A percentile compares a stretch with the other conserved stretches of the same genome.
Evolutionary conservation across 2,888 invertebrate genomes (phyloP).

Genomic region (Sialis lutaria): DNA sequence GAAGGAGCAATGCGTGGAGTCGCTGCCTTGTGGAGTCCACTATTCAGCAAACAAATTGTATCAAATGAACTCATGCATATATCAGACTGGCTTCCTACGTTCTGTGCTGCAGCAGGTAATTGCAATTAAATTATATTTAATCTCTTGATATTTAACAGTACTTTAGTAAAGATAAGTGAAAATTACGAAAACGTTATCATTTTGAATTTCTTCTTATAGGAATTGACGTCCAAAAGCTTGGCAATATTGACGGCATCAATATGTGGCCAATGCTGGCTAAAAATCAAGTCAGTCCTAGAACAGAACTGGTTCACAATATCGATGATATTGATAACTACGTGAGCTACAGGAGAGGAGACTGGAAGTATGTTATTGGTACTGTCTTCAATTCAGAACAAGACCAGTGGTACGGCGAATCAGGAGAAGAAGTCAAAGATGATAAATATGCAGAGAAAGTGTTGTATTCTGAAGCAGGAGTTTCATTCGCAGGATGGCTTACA

Average conservation of each 20-base stretch:
- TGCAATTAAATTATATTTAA: neutral
- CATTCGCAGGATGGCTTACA: slow-evolving; percentile 29
- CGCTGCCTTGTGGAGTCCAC: slow-evolving; percentile 48
- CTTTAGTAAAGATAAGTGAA: neutral
- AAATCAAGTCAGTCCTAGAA: slow-evolving; percentile 27
- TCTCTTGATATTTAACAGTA: neutral
- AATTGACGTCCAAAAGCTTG: slow-evolving; percentile 25
- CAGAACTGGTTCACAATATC: slow-evolving; percentile 38
- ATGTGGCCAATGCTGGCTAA: slow-evolving; percentile 31
- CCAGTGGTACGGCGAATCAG: slow-evolving; percentile 27
- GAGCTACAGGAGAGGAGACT: slow-evolving; percentile 39
- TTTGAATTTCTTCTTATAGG: slow-evolving; percentile 15
- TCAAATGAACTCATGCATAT: slow-evolving; percentile 44
- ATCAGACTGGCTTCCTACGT: slow-evolving; percentile 52
- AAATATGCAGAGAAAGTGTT: slow-evolving; percentile 28
- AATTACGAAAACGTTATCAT: no score
- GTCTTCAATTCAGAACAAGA: slow-evolving; percentile 20
- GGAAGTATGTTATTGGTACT: slow-evolving; percentile 42
- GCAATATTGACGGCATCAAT: slow-evolving; percentile 36
- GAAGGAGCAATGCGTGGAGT: slow-evolving; percentile 50
- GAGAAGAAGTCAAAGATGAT: slow-evolving; percentile 19
- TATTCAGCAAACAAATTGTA: slow-evolving; percentile 33
- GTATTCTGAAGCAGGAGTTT: slow-evolving; percentile 25
- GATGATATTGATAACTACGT: slow-evolving; percentile 36
- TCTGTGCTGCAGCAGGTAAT: slow-evolving; percentile 40